Percentiles rank a stretch among this genome's conserved stretches.
phyloP scores from a whole-genome alignment of 53 echinoderm and acorn worm genomes.

The Patiria pectinifera region DNA sequence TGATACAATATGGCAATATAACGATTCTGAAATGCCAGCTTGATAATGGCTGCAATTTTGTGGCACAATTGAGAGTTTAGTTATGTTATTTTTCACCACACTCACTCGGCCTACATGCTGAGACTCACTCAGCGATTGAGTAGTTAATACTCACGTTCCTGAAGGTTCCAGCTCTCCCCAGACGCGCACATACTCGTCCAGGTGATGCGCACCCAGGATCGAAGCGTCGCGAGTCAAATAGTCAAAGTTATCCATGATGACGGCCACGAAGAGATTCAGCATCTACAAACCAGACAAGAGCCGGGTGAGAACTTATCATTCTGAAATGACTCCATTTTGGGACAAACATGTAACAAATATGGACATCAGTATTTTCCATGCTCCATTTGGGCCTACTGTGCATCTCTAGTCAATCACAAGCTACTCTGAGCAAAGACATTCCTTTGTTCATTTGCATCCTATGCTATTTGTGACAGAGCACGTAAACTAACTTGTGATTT shows the following conservation, averaged over 20 bases:
- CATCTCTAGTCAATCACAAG: too few relatives aligned
- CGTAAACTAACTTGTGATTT: too few relatives aligned
- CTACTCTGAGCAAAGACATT: too few relatives aligned
- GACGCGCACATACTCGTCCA: slow-evolving; percentile 98
- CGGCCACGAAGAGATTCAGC: slow-evolving; percentile 99
- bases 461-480: too few relatives aligned
- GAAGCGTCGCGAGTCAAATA: slow-evolving; percentile 99
- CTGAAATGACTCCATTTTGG: background rate
- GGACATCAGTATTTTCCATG: background rate
- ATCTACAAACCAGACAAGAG: slow-evolving; percentile 69
- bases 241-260: slow-evolving; percentile 99
- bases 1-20: too few relatives aligned
- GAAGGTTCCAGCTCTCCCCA: slow-evolving; percentile 96
- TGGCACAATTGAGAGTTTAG: too few relatives aligned
- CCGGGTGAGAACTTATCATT: background rate
- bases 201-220: slow-evolving; percentile 97
- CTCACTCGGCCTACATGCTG: too few relatives aligned
- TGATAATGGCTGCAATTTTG: too few relatives aligned
- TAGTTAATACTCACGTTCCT: slow-evolving; percentile 78
- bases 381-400: too few relatives aligned
- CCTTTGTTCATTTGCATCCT: too few relatives aligned
- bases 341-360: background rate
- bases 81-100: too few relatives aligned
- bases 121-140: background rate
- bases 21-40: too few relatives aligned